phyloP scores from a whole-genome alignment of 2,797 vertebrate species.

The Molothrus aeneus region DNA sequence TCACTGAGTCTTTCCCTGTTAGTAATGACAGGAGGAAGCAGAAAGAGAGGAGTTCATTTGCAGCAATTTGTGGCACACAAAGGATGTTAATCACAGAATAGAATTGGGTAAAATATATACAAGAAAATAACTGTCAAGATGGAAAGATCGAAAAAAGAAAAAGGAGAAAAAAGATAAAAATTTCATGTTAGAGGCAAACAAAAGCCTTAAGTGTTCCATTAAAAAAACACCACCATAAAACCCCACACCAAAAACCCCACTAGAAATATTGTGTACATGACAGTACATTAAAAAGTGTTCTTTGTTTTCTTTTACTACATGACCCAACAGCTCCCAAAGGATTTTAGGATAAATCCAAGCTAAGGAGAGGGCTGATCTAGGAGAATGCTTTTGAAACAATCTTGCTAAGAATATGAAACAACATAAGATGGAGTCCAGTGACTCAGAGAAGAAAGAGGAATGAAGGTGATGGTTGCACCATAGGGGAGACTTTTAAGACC shows the following conservation, averaged over 20 bases:
- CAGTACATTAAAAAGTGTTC: background rate
- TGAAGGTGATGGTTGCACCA: background rate
- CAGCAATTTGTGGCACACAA: background rate
- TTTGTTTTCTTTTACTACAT: background rate
- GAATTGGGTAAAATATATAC: background rate
- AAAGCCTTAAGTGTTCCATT: background rate
- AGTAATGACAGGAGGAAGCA: slow-evolving; percentile 32
- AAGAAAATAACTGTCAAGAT: background rate
- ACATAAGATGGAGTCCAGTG: background rate
- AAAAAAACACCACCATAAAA: background rate
- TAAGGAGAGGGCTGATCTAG: background rate
- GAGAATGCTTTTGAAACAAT: background rate
- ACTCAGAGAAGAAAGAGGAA: background rate
- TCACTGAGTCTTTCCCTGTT: slow-evolving; percentile 72
- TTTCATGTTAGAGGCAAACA: background rate
- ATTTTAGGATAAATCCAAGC: background rate
- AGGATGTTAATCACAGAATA: background rate
- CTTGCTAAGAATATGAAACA: background rate
- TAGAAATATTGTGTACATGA: background rate
- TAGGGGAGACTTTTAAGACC: background rate
- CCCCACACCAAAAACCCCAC: background rate
- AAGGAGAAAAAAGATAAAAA: background rate
- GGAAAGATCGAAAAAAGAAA: background rate
- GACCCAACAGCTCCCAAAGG: background rate
- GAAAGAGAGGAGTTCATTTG: slow-evolving; percentile 16